Conservation (phyloP, 2,113 vertebrate genomes). For the Vulpes lagopus region DNA sequence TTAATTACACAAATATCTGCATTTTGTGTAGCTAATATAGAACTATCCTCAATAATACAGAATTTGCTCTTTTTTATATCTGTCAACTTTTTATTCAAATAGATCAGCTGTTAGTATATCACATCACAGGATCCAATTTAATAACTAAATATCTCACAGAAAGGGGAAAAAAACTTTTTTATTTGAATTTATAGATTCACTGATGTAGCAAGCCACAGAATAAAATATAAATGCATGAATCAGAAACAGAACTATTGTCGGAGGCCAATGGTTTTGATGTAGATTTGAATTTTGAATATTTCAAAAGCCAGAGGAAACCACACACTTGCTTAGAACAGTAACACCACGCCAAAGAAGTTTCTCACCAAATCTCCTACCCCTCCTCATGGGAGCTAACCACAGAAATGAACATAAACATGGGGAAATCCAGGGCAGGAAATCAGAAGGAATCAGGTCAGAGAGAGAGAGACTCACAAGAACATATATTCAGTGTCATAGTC, state of each 20-base stretch:
- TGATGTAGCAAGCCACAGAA: not conserved
- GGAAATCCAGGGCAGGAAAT: not conserved
- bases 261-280: constrained; percentile 66
- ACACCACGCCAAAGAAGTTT: constrained; percentile 32
- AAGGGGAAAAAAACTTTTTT: not conserved
- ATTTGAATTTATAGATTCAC: not conserved
- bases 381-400: constrained; percentile 29
- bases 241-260: constrained; percentile 23
- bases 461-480: constrained; percentile 75
- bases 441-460: constrained; percentile 72
- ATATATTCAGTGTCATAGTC: constrained; percentile 68
- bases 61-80: not conserved
- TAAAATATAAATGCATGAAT: constrained; percentile 47
- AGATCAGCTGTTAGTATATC: not conserved
- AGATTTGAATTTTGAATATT: constrained; percentile 64
- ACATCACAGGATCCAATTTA: constrained; percentile 3
- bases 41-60: not conserved
- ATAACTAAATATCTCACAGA: not conserved
- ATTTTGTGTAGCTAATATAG: not conserved
- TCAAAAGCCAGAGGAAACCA: constrained; percentile 48
- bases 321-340: not conserved
- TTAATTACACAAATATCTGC: not conserved
- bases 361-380: not conserved
- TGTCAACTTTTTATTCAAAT: constrained; percentile 27
- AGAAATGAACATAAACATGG: constrained; percentile 47